Base-by-base conservation (phyloP, 2,797 vertebrate genomes). In the Carcharodon carcharias region DNA sequence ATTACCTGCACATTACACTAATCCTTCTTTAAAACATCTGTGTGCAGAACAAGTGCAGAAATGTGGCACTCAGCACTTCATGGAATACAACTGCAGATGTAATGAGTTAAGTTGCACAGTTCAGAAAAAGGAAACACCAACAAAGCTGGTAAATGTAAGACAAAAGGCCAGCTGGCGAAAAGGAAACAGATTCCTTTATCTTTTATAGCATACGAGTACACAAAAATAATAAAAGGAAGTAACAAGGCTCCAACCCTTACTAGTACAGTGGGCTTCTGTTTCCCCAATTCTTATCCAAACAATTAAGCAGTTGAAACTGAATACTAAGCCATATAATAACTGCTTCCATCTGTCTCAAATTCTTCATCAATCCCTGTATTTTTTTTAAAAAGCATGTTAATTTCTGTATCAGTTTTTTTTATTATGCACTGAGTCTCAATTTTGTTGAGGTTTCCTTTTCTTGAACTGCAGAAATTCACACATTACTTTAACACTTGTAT, bases 161-260 rank as follows among this genome's bases (percentile, higher is more conserved):
- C 91, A 93, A 93, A 93, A 93, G 67, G n/a, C 21, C 91, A 93
- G 61, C 91, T 93, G 91, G 28, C 91, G 31, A 18, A 95, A 71
- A 95, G 94, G 94, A 95, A 95, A 28, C 28, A 73, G 54, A 77
- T 95, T 95, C 31, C 69, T 77, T 77, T 95, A 73, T 95, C 71
- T 95, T 77, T 7, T 54, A 58, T 4, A 95, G 77, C 94, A 95
- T 6, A 73, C 56, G 69, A 77, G 50, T 4, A n/a, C 50, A 77
- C 94, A 95, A 77, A 35, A 95, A 69, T 45, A 67, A 67, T 77
- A 4, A 71, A 95, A 95, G 94, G 54, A 95, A 95, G 14, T 28
- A 95, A 14, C 67, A 71, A 50, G 67, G 94, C 31, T 28, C 61
- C 21, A 93, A 93, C 63, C 89, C n/a, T 93, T 67, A 45, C 28